phyloP scores from a whole-genome alignment of 2,113 vertebrate genomes.

The Zapus hudsonius region DNA sequence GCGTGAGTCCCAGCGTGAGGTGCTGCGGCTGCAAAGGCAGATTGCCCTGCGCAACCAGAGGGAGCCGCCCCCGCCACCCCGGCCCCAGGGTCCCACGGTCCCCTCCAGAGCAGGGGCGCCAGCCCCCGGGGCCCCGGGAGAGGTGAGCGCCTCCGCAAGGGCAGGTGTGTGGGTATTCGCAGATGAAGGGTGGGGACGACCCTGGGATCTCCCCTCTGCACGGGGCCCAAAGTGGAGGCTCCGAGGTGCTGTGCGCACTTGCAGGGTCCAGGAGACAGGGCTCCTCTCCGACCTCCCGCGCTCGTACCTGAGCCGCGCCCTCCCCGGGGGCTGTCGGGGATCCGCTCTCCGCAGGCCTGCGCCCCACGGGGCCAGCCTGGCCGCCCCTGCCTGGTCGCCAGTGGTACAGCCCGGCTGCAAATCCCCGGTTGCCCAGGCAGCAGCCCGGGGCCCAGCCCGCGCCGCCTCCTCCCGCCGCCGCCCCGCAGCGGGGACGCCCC shows the following conservation, averaged over 20 bases:
- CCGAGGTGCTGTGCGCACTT: neutral
- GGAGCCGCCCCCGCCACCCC: constrained; percentile 67
- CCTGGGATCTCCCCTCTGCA: neutral
- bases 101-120: constrained; percentile 23
- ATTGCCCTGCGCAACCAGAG: constrained; percentile 90
- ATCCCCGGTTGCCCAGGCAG: constrained; percentile 94
- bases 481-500: constrained; percentile 66
- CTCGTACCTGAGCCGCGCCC: neutral
- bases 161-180: constrained; percentile 40
- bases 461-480: constrained; percentile 33
- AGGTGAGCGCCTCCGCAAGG: constrained; percentile 69
- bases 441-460: constrained; percentile 86
- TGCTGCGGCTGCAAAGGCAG: constrained; percentile 95
- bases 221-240: neutral
- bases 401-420: constrained; percentile 91
- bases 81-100: neutral
- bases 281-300: neutral
- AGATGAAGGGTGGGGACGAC: neutral
- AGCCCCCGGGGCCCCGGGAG: constrained; percentile 68
- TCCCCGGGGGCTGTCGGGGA: neutral
- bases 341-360: neutral
- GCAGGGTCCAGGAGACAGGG: neutral
- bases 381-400: constrained; percentile 70
- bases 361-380: constrained; percentile 15
- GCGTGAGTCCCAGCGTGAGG: constrained; percentile 95